Base-by-base conservation (phyloP, 2,888 invertebrate genomes). In the Acanthosoma haemorrhoidale region DNA sequence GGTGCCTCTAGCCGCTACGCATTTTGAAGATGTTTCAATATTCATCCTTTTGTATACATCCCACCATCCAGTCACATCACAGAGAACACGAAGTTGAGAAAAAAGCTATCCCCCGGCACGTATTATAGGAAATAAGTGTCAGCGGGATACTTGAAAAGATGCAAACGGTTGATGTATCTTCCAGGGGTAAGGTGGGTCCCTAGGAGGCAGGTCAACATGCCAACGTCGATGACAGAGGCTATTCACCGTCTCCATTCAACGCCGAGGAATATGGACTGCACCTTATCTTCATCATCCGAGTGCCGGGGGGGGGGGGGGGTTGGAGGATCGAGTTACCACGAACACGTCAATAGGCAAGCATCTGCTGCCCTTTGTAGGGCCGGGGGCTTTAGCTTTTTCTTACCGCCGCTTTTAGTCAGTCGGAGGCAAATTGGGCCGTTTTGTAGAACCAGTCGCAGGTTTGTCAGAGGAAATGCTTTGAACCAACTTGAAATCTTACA, bases 81-180 rank as follows among this genome's bases (percentile, higher is more conserved):
- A n/a, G n/a, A n/a, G n/a, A n/a, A n/a, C n/a, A n/a, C n/a, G n/a
- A n/a, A n/a, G n/a, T n/a, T n/a, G n/a, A n/a, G n/a, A n/a, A n/a
- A n/a, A n/a, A n/a, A n/a, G n/a, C n/a, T n/a, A n/a, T n/a, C n/a
- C n/a, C n/a, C n/a, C n/a, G n/a, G n/a, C n/a, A n/a, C n/a, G n/a
- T n/a, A n/a, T n/a, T 51, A 25, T 51, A 51, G 51, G 3, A 21
- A n/a, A 51, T 25, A 51, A n/a, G 51, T 51, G 51, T 25, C 51
- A 51, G 51, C n/a, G n/a, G n/a, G n/a, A 25, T 51, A 51, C 29
- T 51, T 51, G 29, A 25, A 25, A n/a, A 51, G 25, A 51, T 51
- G 51, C n/a, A 51, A 51, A 51, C 51, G 51, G 29, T n/a, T 25
- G 51, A 51, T 51, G n/a, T n/a, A n/a, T n/a, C n/a, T n/a, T n/a